phyloP scores from a whole-genome alignment of 2,113 vertebrate species.

The Ursus arctos region DNA sequence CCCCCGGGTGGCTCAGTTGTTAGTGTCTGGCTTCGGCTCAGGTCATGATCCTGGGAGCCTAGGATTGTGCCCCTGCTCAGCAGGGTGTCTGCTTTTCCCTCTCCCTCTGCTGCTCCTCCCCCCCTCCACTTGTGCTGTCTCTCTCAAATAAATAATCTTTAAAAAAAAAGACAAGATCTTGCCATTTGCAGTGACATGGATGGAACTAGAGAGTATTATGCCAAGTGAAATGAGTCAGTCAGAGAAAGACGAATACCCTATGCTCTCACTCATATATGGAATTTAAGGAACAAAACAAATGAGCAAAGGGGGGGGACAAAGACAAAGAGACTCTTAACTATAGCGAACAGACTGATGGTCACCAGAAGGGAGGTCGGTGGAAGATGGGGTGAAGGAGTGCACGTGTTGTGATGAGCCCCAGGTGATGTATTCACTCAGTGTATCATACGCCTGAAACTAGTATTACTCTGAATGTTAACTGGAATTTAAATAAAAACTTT shows the following conservation, averaged over 20 bases:
- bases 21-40: too few relatives aligned
- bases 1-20: too few relatives aligned
- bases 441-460: neutral
- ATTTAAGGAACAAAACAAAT: neutral
- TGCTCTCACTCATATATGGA: neutral
- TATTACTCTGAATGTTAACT: neutral
- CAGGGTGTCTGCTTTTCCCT: too few relatives aligned
- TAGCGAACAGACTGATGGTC: neutral
- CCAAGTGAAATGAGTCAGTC: neutral
- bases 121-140: too few relatives aligned
- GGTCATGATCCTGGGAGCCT: too few relatives aligned
- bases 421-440: fast-evolving
- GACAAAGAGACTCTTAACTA: neutral
- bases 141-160: too few relatives aligned
- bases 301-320: neutral
- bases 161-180: neutral
- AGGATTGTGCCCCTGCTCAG: too few relatives aligned
- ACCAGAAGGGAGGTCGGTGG: too few relatives aligned
- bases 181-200: neutral
- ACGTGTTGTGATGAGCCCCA: neutral
- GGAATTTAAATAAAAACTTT: neutral
- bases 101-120: too few relatives aligned
- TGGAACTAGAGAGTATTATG: neutral
- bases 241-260: neutral
- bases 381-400: neutral